A percentile compares a stretch with the other conserved stretches of the same genome.
Evolutionary conservation across 2,888 invertebrate genomes (phyloP).

Genomic region (Cordilura impudica): DNA sequence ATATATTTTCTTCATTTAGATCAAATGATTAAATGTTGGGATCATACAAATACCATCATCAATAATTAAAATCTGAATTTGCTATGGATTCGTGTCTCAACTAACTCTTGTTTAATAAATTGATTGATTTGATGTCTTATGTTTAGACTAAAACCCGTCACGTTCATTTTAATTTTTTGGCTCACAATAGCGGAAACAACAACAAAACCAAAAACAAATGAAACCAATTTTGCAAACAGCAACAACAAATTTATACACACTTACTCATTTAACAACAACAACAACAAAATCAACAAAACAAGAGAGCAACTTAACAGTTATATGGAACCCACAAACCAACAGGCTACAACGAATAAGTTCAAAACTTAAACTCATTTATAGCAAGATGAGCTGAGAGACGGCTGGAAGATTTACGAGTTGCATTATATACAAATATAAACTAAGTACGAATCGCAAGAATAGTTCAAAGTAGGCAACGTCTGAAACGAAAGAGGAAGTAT

Average conservation of each 20-base stretch:
- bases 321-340: conserved; percentile 45
- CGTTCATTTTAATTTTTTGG: conserved; percentile 62
- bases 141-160: conserved; percentile 47
- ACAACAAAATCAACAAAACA: conserved; percentile 18
- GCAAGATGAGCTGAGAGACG: conserved; percentile 59
- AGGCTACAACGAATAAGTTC: conserved; percentile 60
- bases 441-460: no score
- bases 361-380: conserved; percentile 60
- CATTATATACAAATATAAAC: conserved; percentile 20
- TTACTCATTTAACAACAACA: conserved; percentile 15
- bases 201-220: conserved; percentile 39
- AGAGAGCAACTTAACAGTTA: conserved; percentile 54
- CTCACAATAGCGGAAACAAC: conserved; percentile 32
- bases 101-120: no score
- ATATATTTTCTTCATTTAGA: no score
- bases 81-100: conserved; percentile 19
- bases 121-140: conserved; percentile 60
- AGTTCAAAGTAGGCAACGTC: no score
- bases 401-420: conserved; percentile 60
- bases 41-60: no score
- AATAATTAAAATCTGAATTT: no score
- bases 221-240: conserved; percentile 48
- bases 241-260: conserved; percentile 33
- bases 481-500: conserved; percentile 48
- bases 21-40: no score